phyloP scores from a whole-genome alignment of 2,888 invertebrate species.

The Homarus gammarus region DNA sequence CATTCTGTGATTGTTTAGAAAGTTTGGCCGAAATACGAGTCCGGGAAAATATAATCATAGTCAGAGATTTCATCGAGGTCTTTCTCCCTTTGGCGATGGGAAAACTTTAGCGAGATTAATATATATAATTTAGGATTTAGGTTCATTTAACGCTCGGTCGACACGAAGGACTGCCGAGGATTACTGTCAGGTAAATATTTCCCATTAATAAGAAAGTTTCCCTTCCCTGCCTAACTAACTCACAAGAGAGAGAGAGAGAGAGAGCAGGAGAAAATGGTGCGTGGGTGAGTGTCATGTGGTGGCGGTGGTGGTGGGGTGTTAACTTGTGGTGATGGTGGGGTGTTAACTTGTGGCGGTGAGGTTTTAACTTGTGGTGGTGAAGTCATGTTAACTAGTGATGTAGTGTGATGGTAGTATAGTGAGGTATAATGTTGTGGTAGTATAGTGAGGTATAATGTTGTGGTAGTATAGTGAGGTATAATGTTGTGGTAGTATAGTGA shows the following conservation, averaged over 20 bases:
- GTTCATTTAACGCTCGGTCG: neutral
- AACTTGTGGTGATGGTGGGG: no score
- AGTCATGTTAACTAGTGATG: no score
- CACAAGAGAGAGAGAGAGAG: no score
- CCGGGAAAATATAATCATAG: neutral
- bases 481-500: no score
- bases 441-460: no score
- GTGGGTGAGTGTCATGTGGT: neutral
- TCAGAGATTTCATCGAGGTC: neutral
- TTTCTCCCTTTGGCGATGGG: neutral
- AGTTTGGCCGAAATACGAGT: neutral
- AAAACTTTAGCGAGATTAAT: neutral
- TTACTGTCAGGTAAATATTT: neutral
- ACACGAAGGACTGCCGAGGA: neutral
- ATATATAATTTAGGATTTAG: neutral
- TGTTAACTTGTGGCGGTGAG: no score
- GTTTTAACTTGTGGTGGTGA: no score
- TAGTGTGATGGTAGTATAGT: no score
- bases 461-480: no score
- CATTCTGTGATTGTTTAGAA: conserved; percentile 5
- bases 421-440: no score
- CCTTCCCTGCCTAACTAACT: neutral
- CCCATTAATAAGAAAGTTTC: neutral
- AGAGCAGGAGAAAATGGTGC: neutral
- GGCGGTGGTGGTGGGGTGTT: neutral